Percentiles rank a stretch among this genome's conserved stretches.
Evolutionary conservation across 2,113 vertebrate genomes (phyloP).

Genomic region (Oryzias woworae): DNA sequence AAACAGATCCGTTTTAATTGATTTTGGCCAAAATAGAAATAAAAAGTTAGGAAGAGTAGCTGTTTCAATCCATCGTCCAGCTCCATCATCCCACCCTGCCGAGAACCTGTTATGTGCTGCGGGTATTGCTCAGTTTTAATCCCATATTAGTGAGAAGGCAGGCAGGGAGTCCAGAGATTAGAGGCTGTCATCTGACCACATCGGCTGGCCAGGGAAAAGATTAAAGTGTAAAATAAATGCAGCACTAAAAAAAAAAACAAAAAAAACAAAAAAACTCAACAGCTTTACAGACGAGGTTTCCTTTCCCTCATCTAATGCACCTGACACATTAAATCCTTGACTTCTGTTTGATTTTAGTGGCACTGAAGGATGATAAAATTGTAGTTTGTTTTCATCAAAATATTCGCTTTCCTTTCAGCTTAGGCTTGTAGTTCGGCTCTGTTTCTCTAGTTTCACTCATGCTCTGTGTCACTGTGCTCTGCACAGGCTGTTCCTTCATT

Average conservation of each 20-base stretch:
- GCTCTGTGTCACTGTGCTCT: constrained; percentile 9
- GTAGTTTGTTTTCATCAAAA: no score
- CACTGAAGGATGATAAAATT: no score
- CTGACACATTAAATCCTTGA: no score
- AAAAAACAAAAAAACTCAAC: constrained; percentile 27
- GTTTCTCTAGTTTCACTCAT: constrained; percentile 27
- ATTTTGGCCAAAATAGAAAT: background rate
- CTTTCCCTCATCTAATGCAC: no score
- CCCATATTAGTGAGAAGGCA: constrained; percentile 52
- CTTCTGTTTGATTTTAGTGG: no score
- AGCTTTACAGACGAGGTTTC: background rate
- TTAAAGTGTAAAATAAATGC: constrained; percentile 54
- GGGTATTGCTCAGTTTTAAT: constrained; percentile 41
- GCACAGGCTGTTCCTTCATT: constrained; percentile 6
- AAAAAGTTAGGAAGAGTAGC: background rate
- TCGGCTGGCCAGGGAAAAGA: constrained; percentile 34
- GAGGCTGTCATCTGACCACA: constrained; percentile 61
- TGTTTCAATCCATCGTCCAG: background rate
- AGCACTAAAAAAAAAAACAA: constrained; percentile 35
- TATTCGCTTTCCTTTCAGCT: background rate
- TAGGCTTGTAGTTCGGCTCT: constrained; percentile 23
- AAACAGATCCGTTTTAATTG: no score
- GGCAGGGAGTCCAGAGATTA: constrained; percentile 58
- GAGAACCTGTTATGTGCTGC: constrained; percentile 28
- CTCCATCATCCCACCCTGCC: constrained; percentile 7